Evolutionary conservation across 1,140 invertebrate genomes (phyloP), one percentile per base, ranked within the genome.

Genomic region (Drosophila pseudoobscura): DNA sequence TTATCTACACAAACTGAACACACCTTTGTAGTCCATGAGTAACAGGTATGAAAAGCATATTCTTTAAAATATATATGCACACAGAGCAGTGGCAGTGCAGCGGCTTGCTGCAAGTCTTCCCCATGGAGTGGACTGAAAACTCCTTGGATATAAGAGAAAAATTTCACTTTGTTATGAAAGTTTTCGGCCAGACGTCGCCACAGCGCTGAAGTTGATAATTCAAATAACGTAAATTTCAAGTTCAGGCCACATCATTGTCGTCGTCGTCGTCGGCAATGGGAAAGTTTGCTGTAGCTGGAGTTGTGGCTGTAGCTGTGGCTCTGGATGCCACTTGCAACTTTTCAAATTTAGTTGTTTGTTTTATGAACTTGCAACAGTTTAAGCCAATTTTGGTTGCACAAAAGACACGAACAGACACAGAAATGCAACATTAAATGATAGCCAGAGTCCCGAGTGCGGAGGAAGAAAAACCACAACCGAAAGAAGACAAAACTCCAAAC

Each of bases 141-240:
- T 53, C 24, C 51, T 53, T 26, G n/a, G 41, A 57, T 74, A 24
- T 64, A 59, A 60, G 45, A 45, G 41, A 45, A 78, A 43, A 61
- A 69, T 44, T 79, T 60, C 62, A 55, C 58, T 74, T 62, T 31
- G 47, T 39, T 55, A 57, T 53, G 35, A 47, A 71, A 72, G 22
- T 60, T 80, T 80, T 62, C 49, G 43, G 56, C 55, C 70, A 75
- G 76, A 56, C 72, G 45, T 52, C 55, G 15, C 49, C 46, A 55
- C 49, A 43, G n/a, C 39, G 39, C 52, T 17, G 41, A 76, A 76
- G 71, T 61, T 80, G 58, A 75, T 80, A 80, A 80, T 80, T 80
- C 80, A 72, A 80, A 66, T 80, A 80, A 80, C 78, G 57, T 80
- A 72, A 77, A 77, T 72, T 80, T 80, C 78, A 80, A 80, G 78